Percentiles rank a stretch among this genome's conserved stretches.
Evolutionary conservation across 1,140 invertebrate species (phyloP).

Genomic region (Drosophila oshimai): DNA sequence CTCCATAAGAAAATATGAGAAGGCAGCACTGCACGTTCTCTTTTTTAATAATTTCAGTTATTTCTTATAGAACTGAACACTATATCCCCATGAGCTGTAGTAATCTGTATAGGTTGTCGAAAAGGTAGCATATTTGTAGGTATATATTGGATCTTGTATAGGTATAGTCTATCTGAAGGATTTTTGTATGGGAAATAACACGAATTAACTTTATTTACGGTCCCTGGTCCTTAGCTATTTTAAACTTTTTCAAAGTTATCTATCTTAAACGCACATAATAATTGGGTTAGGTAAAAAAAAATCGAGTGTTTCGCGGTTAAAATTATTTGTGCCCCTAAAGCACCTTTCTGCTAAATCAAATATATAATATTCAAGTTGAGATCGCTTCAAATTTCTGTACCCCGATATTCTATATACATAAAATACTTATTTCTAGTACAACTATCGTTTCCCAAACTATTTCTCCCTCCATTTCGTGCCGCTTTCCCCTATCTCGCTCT

Average conservation of each 20-base stretch:
- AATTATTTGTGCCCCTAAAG: not conserved
- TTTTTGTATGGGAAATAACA: not conserved
- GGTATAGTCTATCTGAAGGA: not conserved
- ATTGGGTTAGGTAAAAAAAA: constrained; percentile 35
- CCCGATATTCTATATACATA: constrained; percentile 28
- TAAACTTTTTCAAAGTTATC: constrained; percentile 36
- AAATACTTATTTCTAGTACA: constrained; percentile 14
- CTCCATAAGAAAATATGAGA: no score
- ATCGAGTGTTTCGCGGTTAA: not conserved
- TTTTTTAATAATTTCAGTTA: no score
- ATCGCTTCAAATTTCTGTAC: constrained; percentile 22
- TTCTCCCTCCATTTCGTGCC: not conserved
- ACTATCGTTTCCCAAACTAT: not conserved
- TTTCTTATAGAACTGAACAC: not conserved
- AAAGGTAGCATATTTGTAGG: not conserved
- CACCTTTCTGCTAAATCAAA: constrained; percentile 19
- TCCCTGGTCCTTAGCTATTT: not conserved
- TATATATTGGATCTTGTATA: not conserved
- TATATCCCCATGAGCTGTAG: not conserved
- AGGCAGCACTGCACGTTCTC: no score
- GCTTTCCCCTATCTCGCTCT: not conserved
- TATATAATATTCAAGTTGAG: constrained; percentile 44
- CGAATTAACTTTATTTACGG: not conserved
- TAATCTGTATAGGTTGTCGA: not conserved
- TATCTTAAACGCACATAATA: constrained; percentile 10